These are phyloP conservation scores for Cricetomys ansorgei DNA, from an alignment of 2,113 vertebrate species.

Conservation along the genomic window DNA sequence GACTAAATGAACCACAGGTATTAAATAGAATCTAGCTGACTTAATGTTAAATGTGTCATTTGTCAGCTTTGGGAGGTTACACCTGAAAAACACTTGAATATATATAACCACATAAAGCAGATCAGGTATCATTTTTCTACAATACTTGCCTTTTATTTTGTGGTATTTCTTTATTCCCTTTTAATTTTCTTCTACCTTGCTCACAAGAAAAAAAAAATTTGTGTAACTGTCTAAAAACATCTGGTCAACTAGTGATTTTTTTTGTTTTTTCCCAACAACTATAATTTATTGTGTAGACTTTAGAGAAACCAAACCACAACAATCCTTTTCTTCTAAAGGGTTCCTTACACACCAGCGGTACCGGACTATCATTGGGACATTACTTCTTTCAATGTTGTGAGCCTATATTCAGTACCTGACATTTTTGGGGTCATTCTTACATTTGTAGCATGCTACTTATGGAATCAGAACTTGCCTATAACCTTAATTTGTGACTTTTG, in stretches of 20 bases:
- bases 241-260: neutral
- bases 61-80: neutral
- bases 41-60: neutral
- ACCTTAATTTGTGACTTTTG: neutral
- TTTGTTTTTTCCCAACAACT: neutral
- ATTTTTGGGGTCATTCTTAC: neutral
- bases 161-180: neutral
- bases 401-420: neutral
- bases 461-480: neutral
- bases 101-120: neutral
- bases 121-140: neutral
- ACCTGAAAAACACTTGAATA: neutral
- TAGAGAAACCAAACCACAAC: neutral
- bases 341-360: accelerated
- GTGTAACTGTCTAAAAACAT: neutral
- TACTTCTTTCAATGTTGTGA: neutral
- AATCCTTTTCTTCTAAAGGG: neutral
- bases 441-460: neutral
- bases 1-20: neutral
- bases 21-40: neutral
- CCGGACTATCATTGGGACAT: neutral
- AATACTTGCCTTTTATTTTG: neutral
- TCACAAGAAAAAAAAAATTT: neutral
- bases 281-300: neutral
- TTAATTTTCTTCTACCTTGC: neutral